A percentile compares a stretch with the other conserved stretches of the same genome.
Evolutionary conservation across 1,140 invertebrate genomes (phyloP).

Genomic region (Zaprionus lachaisei): DNA sequence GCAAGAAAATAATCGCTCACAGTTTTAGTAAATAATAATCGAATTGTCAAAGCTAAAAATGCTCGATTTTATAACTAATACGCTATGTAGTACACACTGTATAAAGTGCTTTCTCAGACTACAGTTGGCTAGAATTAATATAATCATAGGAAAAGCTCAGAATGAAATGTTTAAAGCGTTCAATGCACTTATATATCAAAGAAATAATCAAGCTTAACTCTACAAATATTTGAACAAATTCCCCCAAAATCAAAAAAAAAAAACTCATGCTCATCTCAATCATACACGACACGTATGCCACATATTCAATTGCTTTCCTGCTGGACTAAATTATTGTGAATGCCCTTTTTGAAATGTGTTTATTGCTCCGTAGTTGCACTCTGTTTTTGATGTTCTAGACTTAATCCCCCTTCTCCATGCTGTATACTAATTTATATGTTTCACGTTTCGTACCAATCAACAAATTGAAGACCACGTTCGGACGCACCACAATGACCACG

Average conservation of each 20-base stretch:
- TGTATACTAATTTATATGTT: slow-evolving; percentile 58
- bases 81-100: slow-evolving; percentile 17
- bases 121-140: not conserved
- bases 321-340: slow-evolving; percentile 38
- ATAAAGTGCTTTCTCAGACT: slow-evolving; percentile 26
- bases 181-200: slow-evolving; percentile 42
- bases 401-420: slow-evolving; percentile 1
- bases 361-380: slow-evolving; percentile 27
- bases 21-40: slow-evolving; percentile 6
- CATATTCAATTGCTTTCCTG: slow-evolving; percentile 39
- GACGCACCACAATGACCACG: slow-evolving; percentile 90
- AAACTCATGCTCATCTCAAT: slow-evolving; percentile 44
- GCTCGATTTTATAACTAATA: slow-evolving; percentile 29
- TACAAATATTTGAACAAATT: not conserved
- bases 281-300: slow-evolving; percentile 40
- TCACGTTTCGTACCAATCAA: slow-evolving; percentile 41
- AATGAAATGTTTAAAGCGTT: slow-evolving; percentile 40
- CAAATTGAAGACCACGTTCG: slow-evolving; percentile 88
- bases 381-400: not conserved
- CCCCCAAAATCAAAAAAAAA: slow-evolving; percentile 11
- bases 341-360: slow-evolving; percentile 12
- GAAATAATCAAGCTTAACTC: not conserved
- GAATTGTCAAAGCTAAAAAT: slow-evolving; percentile 21
- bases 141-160: not conserved
- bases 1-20: slow-evolving; percentile 25